phyloP scores from a whole-genome alignment of 2,113 vertebrate genomes.

The Panthera tigris region DNA sequence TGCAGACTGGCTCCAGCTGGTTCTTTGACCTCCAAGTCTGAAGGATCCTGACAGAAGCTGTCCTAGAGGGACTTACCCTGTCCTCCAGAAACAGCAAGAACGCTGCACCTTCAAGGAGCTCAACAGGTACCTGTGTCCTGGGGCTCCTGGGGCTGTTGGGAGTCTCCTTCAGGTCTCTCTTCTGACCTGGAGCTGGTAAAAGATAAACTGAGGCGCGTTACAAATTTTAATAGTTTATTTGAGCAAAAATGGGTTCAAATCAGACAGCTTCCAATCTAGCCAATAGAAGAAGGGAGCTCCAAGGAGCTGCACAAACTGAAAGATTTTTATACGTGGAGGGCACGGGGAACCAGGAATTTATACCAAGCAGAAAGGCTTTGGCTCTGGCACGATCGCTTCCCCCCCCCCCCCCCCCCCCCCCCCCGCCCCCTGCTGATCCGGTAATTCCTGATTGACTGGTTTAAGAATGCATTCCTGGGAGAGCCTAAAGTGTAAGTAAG shows the following conservation, averaged over 20 bases:
- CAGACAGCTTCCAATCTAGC: not conserved
- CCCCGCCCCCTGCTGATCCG: not conserved
- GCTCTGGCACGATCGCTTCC: not conserved
- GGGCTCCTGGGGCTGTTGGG: not conserved
- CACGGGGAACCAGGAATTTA: not conserved
- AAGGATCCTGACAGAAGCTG: not conserved
- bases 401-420: accelerated
- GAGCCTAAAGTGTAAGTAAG: not conserved
- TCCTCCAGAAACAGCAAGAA: not conserved
- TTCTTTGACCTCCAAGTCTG: not conserved
- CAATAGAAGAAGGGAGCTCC: not conserved
- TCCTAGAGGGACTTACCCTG: not conserved
- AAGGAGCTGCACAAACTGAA: not conserved
- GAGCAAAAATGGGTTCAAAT: not conserved
- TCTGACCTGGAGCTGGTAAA: not conserved
- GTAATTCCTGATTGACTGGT: not conserved
- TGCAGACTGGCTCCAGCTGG: not conserved
- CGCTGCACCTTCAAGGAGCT: accelerated
- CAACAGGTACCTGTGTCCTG: not conserved
- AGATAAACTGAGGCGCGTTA: not conserved
- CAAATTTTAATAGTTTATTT: not conserved
- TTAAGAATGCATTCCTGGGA: not conserved
- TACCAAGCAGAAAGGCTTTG: not conserved
- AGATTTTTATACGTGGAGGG: not conserved
- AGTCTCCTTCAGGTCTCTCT: not conserved